A percentile compares a stretch with the other conserved stretches of the same genome.
phyloP scores from a whole-genome alignment of 2,888 invertebrate species.

The Stramonita haemastoma region DNA sequence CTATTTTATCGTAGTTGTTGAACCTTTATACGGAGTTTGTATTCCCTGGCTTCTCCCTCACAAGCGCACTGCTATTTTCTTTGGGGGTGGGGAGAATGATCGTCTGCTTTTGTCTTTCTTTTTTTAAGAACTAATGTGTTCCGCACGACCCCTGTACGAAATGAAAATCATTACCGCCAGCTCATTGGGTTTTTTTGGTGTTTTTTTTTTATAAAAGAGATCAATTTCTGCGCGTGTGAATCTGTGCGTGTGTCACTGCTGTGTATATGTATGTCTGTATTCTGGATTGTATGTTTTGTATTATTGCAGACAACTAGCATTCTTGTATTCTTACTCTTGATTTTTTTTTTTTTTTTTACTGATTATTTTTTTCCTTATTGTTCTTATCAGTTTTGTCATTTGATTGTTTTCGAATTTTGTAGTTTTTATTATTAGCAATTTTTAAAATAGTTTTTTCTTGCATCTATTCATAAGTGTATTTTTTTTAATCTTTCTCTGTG shows the following conservation, averaged over 20 bases:
- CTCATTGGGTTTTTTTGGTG: too few species aligned
- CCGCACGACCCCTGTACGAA: too few species aligned
- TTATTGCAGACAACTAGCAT: too few species aligned
- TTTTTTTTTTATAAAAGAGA: neutral
- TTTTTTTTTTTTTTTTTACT: neutral
- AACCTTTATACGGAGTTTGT: too few species aligned
- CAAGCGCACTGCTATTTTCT: too few species aligned
- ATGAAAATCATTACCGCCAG: too few species aligned
- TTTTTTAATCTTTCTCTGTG: too few species aligned
- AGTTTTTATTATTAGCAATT: neutral
- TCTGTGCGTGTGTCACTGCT: neutral
- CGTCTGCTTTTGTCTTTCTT: neutral
- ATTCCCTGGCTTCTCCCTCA: too few species aligned
- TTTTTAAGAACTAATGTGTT: neutral
- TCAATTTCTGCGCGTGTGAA: neutral
- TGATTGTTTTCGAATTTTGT: neutral
- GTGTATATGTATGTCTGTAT: neutral
- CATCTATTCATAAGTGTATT: too few species aligned
- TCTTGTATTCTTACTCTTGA: neutral
- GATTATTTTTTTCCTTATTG: neutral
- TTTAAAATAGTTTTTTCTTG: too few species aligned
- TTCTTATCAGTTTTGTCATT: neutral
- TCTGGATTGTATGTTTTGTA: neutral
- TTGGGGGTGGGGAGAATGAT: neutral
- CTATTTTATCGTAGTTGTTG: too few species aligned